Base-by-base conservation (phyloP, 53 echinoderm and acorn worm genomes). In the Crossaster papposus region DNA sequence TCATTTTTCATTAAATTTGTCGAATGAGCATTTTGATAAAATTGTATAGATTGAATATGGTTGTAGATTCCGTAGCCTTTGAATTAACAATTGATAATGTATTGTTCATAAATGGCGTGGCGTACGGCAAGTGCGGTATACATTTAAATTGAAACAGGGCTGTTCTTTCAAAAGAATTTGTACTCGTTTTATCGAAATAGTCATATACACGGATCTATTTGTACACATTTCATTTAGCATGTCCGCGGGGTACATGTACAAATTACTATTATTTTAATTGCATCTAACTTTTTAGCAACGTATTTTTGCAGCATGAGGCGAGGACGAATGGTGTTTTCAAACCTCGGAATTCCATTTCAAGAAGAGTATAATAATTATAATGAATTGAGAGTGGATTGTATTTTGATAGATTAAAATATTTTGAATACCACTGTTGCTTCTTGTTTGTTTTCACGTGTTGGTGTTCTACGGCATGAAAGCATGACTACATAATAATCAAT, bases 341-440 rank as follows among this genome's bases (percentile, higher is more conserved):
- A 74, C n/a, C 17, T 32, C 35, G 11, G 17, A 74, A 74, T 34
- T 74, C 14, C 36, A 74, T 74, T 74, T 68, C 34, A 32, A 74
- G 35, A 74, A 35, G 14, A 14, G 75, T 36, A 18, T 1, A 36
- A 20, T n/a, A 35, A 17, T 36, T 7, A 74, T 36, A 74, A 71
- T 71, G 71, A 71, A 58, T 58, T 71, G 28, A 71, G 13, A 71
- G 71, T 35, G 75, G 36, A 74, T 14, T 36, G 75, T 74, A 74
- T 74, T 74, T 74, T 74, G 75, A 74, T 74, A 33, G 75, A 74
- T 74, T 74, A 74, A 74, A 58, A 35, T 74, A 74, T 74, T 74
- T 74, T 74, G 75, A 74, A 74, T 74, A 74, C 35, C 12, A 36
- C 3, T 68, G 44, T 44, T 44, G 44, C 9, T 68, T 20, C 22